Evolutionary conservation across 2,797 vertebrate genomes (phyloP).

Genomic region (Falco cherrug): DNA sequence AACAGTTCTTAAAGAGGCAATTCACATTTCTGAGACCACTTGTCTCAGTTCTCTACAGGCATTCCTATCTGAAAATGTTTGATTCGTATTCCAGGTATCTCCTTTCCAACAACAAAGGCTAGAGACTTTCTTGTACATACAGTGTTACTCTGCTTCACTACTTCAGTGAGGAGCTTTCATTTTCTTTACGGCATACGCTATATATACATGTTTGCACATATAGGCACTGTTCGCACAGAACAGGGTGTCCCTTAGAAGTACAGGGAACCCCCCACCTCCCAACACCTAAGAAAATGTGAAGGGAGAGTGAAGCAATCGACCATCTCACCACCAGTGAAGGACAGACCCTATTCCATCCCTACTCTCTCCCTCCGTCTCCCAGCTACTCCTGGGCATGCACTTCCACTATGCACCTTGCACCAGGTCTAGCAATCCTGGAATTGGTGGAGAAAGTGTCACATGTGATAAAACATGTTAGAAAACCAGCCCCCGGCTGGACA

Average conservation of each 20-base stretch:
- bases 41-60: background rate
- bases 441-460: background rate
- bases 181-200: background rate
- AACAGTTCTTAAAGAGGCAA: background rate
- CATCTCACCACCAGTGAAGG: background rate
- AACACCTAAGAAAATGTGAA: background rate
- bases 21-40: background rate
- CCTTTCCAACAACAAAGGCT: background rate
- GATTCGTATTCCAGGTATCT: background rate
- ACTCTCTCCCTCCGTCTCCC: accelerated
- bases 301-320: background rate
- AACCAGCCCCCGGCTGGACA: background rate
- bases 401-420: background rate
- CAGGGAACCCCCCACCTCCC: accelerated
- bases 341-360: background rate
- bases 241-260: accelerated
- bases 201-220: accelerated
- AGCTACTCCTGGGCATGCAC: background rate
- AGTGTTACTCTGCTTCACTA: background rate
- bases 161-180: background rate
- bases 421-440: background rate
- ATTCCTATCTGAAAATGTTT: background rate
- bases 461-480: background rate
- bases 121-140: background rate
- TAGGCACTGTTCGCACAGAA: background rate